Evolutionary conservation across 2,888 invertebrate species (phyloP), one percentile per base, ranked within the genome.

Genomic region (Calliphora vomitoria): DNA sequence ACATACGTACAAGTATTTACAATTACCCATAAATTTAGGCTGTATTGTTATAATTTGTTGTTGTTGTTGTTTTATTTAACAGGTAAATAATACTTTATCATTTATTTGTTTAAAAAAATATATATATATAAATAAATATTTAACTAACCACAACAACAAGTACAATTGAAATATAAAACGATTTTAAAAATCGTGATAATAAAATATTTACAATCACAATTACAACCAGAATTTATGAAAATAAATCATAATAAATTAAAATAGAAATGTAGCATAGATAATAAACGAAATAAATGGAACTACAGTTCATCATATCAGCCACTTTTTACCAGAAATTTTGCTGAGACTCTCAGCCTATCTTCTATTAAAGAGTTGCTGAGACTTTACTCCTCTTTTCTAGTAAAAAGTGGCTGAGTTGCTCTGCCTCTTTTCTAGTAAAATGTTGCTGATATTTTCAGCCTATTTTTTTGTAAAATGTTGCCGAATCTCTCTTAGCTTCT

Each of bases 21-120:
- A 69, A 76, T 76, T 76, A 60, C 18, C 50, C 35, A 76, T 60
- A 82, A 58, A 82, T 75, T 69, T 68, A 47, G 3, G 6, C 1
- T 58, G 13, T 50, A 13, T 50, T 50, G 18, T 66, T 31, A 66
- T 68, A 47, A 60, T 75, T 75, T 82, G n/a, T 50, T 83, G 62
- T 44, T 50, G 47, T 31, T 35, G 35, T 35, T 35, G 5, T 25
- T 15, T n/a, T 66, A 10, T 20, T 60, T 31, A 31, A 50, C 20
- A 66, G 53, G 64, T 53, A 55, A 74, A 58, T n/a, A 60, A 53
- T n/a, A 41, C 35, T 78, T 20, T 72, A 72, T 72, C 13, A 20
- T 72, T 53, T 38, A n/a, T 53, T 53, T 35, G 18, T 71, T 53
- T 35, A 25, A 25, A 35, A 35, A 55, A 41, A 68, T 1, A 13